Evolutionary conservation across 2,113 vertebrate genomes (phyloP), one percentile per base, ranked within the genome.

Genomic region (Bos indicus): DNA sequence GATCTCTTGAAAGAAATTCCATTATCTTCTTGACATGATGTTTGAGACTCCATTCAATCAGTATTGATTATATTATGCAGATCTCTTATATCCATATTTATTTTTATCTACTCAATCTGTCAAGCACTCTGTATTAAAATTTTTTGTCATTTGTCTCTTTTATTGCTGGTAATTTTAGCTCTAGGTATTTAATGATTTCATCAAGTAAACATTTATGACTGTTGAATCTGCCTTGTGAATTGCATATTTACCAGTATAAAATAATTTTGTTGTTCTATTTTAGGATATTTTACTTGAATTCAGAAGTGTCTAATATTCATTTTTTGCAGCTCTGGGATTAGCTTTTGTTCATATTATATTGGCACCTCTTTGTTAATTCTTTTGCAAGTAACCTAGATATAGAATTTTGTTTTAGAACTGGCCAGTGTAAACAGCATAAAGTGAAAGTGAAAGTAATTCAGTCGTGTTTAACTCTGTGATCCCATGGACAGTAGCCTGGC

Each of bases 171-270:
- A 85, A 88, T 93, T 96, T 97, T 91, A 93, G 81, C 80, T 95
- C 43, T 28, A 57, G 71, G 46, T 95, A 62, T 90, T 85, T 96
- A 95, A 95, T 84, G 48, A 90, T 74, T 90, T 96, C 48, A 95
- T 56, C 59, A 90, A 96, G 81, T 74, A 95, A 97, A 96, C 80
- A 96, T 94, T 95, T 95, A 84, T 85, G 81, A 94, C 57, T 97
- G 40, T 91, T 88, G 80, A 54, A 48, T 93, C 21, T 87, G 56
- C 77, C 80, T 88, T 92, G 80, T 77, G 48, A 89, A 57, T 80
- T 92, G 88, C n/a, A 71, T 96, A 85, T 88, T 95, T 96, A 96
- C 92, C 84, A 88, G 74, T 40, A 84, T 64, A 92, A 98, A 97
- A 85, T 46, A 36, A 94, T 94, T 51, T 36, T 96, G 51, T 71